Conservation (phyloP, 2,888 invertebrate genomes). For the Rhamnusium bicolor region DNA sequence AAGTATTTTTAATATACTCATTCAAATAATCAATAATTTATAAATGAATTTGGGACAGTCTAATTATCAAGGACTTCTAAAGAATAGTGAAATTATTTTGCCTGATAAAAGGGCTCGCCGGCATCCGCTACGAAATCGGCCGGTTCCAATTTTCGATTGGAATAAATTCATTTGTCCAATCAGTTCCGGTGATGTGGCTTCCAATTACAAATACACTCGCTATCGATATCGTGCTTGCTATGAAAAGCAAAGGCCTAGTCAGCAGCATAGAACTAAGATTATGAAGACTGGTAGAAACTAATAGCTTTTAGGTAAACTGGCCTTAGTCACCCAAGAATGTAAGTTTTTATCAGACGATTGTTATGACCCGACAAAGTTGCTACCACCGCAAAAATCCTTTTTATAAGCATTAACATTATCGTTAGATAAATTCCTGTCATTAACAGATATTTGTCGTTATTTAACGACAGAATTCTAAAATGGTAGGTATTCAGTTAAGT, state of each 20-base stretch:
- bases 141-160: constrained; percentile 36
- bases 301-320: constrained; percentile 4
- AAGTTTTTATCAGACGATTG: neutral
- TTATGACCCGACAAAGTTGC: neutral
- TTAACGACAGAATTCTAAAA: too few species aligned
- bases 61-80: neutral
- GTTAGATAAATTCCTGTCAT: too few species aligned
- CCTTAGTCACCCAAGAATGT: neutral
- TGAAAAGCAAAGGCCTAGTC: constrained; percentile 30
- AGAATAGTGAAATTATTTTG: constrained; percentile 24
- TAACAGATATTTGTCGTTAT: too few species aligned
- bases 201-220: constrained; percentile 28
- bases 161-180: constrained; percentile 35
- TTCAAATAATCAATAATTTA: neutral
- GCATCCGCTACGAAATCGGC: constrained; percentile 10
- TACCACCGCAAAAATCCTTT: neutral
- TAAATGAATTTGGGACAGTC: neutral
- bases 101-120: constrained; percentile 17
- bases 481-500: too few species aligned
- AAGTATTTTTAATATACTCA: neutral
- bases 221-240: constrained; percentile 15
- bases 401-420: too few species aligned
- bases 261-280: constrained; percentile 26
- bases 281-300: constrained; percentile 6
- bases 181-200: constrained; percentile 29